phyloP scores from a whole-genome alignment of 2,888 invertebrate species.

The Gymnocheta viridis region DNA sequence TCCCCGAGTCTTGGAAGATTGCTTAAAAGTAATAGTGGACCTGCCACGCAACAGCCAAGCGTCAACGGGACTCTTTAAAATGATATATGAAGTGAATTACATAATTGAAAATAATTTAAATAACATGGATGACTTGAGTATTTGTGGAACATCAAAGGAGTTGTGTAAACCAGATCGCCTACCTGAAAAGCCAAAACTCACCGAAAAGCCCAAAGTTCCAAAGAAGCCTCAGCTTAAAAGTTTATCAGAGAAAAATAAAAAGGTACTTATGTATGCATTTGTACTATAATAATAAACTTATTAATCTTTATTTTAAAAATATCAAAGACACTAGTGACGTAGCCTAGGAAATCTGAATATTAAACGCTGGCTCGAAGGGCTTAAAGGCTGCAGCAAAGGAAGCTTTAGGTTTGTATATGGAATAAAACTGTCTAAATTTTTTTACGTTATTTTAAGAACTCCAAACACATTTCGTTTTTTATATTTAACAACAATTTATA shows the following conservation, averaged over 20 bases:
- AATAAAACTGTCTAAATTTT: too few relatives aligned
- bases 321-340: background rate
- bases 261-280: constrained; percentile 13
- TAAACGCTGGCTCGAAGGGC: background rate
- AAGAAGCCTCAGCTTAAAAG: constrained; percentile 3
- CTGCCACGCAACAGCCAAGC: constrained; percentile 79
- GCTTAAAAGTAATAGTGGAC: constrained; percentile 89
- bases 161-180: constrained; percentile 47
- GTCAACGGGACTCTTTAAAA: constrained; percentile 85
- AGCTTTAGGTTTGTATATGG: too few relatives aligned
- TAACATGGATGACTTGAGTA: constrained; percentile 56
- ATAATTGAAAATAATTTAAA: constrained; percentile 68
- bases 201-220: constrained; percentile 28
- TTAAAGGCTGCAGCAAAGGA: too few relatives aligned
- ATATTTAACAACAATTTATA: background rate
- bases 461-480: background rate
- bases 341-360: background rate
- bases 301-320: background rate
- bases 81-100: constrained; percentile 81
- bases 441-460: background rate
- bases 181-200: constrained; percentile 8
- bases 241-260: constrained; percentile 24
- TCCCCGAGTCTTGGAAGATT: constrained; percentile 90
- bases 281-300: too few relatives aligned
- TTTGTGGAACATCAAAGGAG: constrained; percentile 70